Conservation (phyloP, 2,797 vertebrate species). For the Coregonus sp. region DNA sequence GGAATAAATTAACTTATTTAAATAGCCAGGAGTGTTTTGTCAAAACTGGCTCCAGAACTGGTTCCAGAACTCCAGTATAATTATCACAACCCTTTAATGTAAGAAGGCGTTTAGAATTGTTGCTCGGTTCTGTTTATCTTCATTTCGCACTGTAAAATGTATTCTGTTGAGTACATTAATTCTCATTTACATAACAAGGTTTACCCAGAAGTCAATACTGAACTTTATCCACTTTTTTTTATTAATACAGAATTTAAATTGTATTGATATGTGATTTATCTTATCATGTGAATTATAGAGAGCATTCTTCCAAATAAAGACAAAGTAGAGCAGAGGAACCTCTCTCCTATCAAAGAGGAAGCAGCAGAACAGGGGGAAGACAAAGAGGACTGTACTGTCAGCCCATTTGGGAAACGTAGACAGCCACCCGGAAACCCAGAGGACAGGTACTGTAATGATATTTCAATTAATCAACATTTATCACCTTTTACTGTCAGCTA, state of each 20-base stretch:
- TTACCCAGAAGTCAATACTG: not conserved
- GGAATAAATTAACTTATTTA: not conserved
- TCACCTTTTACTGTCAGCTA: not conserved
- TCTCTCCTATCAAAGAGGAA: slow-evolving; percentile 56
- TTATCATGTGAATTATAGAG: slow-evolving; percentile 1
- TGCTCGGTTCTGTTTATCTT: not conserved
- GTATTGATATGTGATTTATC: not conserved
- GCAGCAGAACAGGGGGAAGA: slow-evolving; percentile 23
- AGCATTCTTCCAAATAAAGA: slow-evolving; percentile 26
- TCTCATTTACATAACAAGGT: not conserved
- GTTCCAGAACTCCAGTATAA: not conserved
- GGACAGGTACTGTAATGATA: slow-evolving; percentile 59
- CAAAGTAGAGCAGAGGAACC: slow-evolving; percentile 28
- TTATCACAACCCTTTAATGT: not conserved
- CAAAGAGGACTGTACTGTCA: slow-evolving; percentile 8
- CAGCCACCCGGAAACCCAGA: slow-evolving; percentile 42
- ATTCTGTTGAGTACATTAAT: not conserved
- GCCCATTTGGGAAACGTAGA: slow-evolving; percentile 43
- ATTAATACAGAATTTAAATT: slow-evolving; percentile 3
- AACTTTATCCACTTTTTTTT: not conserved
- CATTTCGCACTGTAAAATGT: not conserved
- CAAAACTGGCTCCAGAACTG: too few species aligned
- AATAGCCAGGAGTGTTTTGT: not conserved
- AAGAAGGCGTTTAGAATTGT: not conserved
- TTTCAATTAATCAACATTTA: not conserved